A percentile compares a stretch with the other conserved stretches of the same genome.
phyloP scores from a whole-genome alignment of 2,888 invertebrate genomes.

The Epinotia nisella region DNA sequence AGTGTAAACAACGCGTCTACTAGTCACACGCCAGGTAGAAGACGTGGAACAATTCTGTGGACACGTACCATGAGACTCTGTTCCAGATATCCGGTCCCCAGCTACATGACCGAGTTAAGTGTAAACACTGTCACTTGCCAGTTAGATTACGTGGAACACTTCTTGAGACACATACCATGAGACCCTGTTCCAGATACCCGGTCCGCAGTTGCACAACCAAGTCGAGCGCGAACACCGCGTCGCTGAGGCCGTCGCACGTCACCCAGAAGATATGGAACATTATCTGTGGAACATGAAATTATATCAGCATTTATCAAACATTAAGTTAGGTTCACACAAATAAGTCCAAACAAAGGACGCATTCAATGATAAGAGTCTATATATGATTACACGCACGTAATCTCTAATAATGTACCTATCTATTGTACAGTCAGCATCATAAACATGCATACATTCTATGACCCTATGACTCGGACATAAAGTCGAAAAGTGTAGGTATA shows the following conservation, averaged over 20 bases:
- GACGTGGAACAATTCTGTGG: not conserved
- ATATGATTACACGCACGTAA: too few species aligned
- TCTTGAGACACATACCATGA: conserved; percentile 87
- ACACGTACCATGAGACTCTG: conserved; percentile 92
- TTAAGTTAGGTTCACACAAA: not conserved
- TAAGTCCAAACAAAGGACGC: not conserved
- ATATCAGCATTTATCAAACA: not conserved
- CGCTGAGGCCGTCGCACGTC: conserved; percentile 92
- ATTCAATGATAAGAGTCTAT: too few species aligned
- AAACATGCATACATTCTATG: too few species aligned
- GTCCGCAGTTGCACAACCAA: conserved; percentile 96
- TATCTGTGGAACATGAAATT: conserved; percentile 73
- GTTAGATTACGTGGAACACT: not conserved
- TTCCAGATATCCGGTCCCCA: conserved; percentile 97
- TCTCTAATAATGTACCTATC: too few species aligned
- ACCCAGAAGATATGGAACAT: conserved; percentile 91
- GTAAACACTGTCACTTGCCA: conserved; percentile 61
- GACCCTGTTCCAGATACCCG: conserved; percentile 97
- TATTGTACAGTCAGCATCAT: too few species aligned
- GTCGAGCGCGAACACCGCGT: conserved; percentile 94
- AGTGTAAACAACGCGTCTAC: too few species aligned
- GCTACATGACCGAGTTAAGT: conserved; percentile 94
- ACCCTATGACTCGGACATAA: too few species aligned
- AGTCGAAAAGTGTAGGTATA: too few species aligned
- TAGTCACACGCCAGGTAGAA: too few species aligned